Evolutionary conservation across 2,113 vertebrate genomes (phyloP).

Genomic region (Nibea coibor): DNA sequence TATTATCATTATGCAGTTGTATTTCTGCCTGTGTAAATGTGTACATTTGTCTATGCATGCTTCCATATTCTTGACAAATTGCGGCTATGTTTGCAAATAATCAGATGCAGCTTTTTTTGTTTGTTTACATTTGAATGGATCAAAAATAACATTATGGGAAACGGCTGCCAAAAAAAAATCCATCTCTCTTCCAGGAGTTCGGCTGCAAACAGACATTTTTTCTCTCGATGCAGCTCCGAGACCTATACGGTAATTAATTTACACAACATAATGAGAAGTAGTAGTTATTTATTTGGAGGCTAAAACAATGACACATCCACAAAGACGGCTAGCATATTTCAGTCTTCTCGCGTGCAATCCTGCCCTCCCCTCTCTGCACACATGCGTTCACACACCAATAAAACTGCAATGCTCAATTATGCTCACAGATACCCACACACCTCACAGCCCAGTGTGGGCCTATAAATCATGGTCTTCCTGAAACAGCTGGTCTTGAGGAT

Average conservation of each 20-base stretch:
- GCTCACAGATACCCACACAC: conserved; percentile 71
- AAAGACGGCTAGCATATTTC: conserved; percentile 45
- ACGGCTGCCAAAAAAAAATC: not conserved
- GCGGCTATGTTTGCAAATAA: not conserved
- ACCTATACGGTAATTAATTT: conserved; percentile 61
- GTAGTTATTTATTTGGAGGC: conserved; percentile 55
- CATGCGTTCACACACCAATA: conserved; percentile 45
- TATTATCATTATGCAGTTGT: not conserved
- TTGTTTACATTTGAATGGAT: not conserved
- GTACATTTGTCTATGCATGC: not conserved
- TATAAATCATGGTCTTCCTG: conserved; percentile 78
- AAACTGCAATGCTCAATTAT: conserved; percentile 72
- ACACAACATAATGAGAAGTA: conserved; percentile 66
- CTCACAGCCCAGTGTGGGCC: conserved; percentile 49
- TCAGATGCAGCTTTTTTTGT: not conserved
- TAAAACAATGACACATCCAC: conserved; percentile 34
- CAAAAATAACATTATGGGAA: not conserved
- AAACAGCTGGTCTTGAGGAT: conserved; percentile 60
- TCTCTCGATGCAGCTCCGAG: conserved; percentile 29
- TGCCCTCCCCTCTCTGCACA: not conserved
- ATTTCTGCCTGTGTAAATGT: not conserved
- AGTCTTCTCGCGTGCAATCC: conserved; percentile 1
- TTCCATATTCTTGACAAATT: not conserved
- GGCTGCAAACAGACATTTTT: conserved; percentile 6
- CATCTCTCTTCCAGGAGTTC: not conserved